Conservation (phyloP, 2,888 invertebrate species). For the Drosophila parthenogenetica region DNA sequence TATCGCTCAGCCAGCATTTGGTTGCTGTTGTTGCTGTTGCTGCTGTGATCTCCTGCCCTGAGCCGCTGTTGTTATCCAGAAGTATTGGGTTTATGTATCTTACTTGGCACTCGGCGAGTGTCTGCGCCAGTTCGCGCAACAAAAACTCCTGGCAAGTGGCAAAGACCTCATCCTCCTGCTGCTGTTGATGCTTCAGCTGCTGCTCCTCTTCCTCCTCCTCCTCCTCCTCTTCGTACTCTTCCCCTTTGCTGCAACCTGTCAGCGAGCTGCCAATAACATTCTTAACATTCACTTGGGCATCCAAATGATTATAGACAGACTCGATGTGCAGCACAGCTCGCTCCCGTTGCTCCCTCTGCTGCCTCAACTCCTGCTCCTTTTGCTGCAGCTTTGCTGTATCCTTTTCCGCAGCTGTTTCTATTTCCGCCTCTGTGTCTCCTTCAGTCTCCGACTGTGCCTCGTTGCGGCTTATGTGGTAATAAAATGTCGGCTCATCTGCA, state of each 20-base stretch:
- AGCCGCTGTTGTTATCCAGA: not conserved
- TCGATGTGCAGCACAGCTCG: constrained; percentile 59
- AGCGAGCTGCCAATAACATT: constrained; percentile 52
- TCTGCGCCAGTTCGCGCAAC: constrained; percentile 61
- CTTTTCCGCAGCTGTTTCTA: not conserved
- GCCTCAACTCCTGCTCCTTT: constrained; percentile 1
- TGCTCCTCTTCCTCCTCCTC: constrained; percentile 12
- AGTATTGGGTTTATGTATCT: constrained; percentile 23
- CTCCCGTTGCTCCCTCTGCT: constrained; percentile 10
- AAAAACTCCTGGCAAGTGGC: constrained; percentile 72
- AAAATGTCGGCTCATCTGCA: constrained; percentile 61
- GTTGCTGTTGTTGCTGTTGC: constrained; percentile 16
- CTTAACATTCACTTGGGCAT: constrained; percentile 45
- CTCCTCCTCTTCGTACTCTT: constrained; percentile 8
- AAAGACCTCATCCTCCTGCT: constrained; percentile 25
- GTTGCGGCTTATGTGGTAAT: constrained; percentile 62
- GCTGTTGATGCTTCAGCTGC: no score
- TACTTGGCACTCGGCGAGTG: constrained; percentile 33
- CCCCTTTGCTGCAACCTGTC: constrained; percentile 44
- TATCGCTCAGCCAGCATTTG: constrained; percentile 32
- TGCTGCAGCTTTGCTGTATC: constrained; percentile 14
- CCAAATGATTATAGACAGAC: constrained; percentile 66
- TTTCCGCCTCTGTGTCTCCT: not conserved
- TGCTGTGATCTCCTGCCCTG: constrained; percentile 13
- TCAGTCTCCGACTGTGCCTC: constrained; percentile 12